Evolutionary conservation across 2,113 vertebrate genomes (phyloP).

Genomic region (Halcyon malimbica): DNA sequence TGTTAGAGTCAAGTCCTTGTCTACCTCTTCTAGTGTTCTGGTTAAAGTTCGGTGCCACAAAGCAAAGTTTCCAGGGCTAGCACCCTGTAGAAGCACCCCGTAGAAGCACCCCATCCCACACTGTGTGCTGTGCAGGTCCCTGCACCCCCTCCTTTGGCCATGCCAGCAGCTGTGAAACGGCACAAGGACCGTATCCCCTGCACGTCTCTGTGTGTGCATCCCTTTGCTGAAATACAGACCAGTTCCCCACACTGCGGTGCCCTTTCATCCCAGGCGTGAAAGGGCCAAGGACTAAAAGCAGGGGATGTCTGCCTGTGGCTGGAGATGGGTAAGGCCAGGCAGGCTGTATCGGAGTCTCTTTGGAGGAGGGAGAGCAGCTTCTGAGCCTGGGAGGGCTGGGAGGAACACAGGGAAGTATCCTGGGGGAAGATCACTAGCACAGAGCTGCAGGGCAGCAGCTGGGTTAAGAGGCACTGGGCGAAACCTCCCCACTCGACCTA

Average conservation of each 20-base stretch:
- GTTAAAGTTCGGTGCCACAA: background rate
- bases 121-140: background rate
- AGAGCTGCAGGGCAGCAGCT: background rate
- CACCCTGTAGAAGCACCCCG: background rate
- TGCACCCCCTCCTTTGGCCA: background rate
- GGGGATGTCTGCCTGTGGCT: background rate
- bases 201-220: background rate
- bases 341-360: constrained; percentile 23
- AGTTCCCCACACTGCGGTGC: background rate
- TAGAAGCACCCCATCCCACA: background rate
- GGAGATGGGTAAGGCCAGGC: constrained; percentile 11
- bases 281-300: background rate
- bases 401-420: background rate
- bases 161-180: background rate
- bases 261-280: background rate
- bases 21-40: background rate
- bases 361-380: background rate
- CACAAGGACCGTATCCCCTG: background rate
- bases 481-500: background rate
- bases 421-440: background rate
- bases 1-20: background rate
- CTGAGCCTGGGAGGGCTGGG: background rate
- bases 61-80: background rate
- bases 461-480: rapidly evolving
- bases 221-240: background rate